Base-by-base conservation (phyloP, 1,140 invertebrate species). In the Apis mellifera region DNA sequence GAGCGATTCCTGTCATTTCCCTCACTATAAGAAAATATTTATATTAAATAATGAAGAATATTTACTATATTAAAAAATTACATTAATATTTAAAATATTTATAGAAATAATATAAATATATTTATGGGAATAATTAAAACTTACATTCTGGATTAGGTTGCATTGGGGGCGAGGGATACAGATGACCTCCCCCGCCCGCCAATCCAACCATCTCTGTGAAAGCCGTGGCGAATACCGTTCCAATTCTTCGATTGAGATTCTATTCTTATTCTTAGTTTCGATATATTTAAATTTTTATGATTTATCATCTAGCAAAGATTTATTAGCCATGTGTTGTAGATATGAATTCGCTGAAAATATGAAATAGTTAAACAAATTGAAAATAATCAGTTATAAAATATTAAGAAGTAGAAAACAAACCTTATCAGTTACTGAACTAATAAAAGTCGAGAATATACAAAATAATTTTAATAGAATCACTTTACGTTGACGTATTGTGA, bases 1-100 rank as follows among this genome's bases (percentile, higher is more conserved):
- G 95, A 26, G 95, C 94, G 84, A 96, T 95, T 52, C 95, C 93
- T 89, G 95, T 94, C 95, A 96, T 96, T 86, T 95, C 94, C 86
- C 94, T 93, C 80, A 94, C 94, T 95, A 62, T 62, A 90, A 88
- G 82, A 2, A 68, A 26, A 17, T 32, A 65, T 77, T 79, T 77
- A 52, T 19, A 65, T 60, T 5, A 9, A 11, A 65, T 50, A 57
- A 64, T 23, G 19, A 55, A 17, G 17, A n/a, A 26, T 50, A 19
- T 17, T n/a, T 9, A 3, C 1, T 66, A 42, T 21, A 50, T 9
- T 9, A 15, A 55, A 7, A 1, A 11, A 48, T 42, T 42, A 55
- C 21, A 82, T n/a, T 4, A 9, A n/a, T 48, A 26, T 70, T 57
- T n/a, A 11, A 9, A 17, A 19, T 48, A 70, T 70, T 68, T 50